Base-by-base conservation (phyloP, 1,140 invertebrate species). In the Proales similis region DNA sequence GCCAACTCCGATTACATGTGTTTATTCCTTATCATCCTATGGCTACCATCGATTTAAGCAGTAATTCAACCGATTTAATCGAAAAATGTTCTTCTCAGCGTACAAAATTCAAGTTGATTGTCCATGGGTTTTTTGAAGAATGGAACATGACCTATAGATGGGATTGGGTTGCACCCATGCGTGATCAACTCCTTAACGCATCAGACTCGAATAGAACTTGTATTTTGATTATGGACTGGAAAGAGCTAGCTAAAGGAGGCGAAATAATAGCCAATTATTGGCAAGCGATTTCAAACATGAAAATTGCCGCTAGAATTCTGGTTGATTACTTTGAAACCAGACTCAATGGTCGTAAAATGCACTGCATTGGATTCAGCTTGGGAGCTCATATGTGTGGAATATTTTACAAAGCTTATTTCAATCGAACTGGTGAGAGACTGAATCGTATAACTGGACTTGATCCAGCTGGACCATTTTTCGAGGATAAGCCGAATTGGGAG, bases 291-390 rank as follows among this genome's bases (percentile, higher is more conserved):
- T 42, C 24, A 29, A 61, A 61, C 38, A 45, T 45, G 39, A 45
- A 61, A 45, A 20, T 30, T 12, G 27, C 57, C 30, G 42, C 22
- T 3, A 12, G 26, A 30, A 27, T 45, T 4, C 33, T 61, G 39
- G 11, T 45, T 2, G 22, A 30, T 20, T 61, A 45, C 19, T n/a
- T 32, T 11, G 36, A 20, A 45, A 46, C 36, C 19, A 22, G 6
- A 9, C 32, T 61, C n/a, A 32, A 46, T 14, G 61, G 29, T 9
- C 42, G 49, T 48, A 48, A 63, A n/a, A 48, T 63, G 36, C 61
- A 63, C 30, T 63, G 61, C 32, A 63, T 63, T 17, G 61, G 61
- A 6, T 63, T 63, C 26, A 48, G 45, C 42, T 24, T 63, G 19
- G 61, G 61, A 17, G 61, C 61, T 7, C 61, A 63, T 29, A 36